Evolutionary conservation across 2,113 vertebrate genomes (phyloP).

Genomic region (Oceanodroma tethys): DNA sequence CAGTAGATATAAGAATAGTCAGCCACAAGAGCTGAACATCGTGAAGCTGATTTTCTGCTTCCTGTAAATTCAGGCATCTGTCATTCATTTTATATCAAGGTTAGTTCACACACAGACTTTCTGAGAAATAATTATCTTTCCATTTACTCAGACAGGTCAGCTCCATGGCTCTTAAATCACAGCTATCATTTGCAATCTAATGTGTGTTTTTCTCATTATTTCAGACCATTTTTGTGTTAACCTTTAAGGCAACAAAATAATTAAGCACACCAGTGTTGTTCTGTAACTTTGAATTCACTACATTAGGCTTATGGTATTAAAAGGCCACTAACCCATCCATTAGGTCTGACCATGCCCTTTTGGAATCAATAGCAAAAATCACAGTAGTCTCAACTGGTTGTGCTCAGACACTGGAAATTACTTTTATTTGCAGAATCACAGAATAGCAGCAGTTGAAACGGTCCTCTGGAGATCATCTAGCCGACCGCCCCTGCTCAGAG

Average conservation of each 20-base stretch:
- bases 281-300: background rate
- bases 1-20: background rate
- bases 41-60: background rate
- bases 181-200: background rate
- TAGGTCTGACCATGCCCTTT: background rate
- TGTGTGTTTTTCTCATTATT: background rate
- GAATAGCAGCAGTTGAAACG: background rate
- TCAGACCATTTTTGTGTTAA: background rate
- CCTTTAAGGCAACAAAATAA: conserved; percentile 20
- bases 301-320: background rate
- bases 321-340: background rate
- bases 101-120: background rate
- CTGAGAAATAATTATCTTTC: conserved; percentile 15
- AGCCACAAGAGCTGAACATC: background rate
- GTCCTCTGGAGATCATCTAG: background rate
- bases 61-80: background rate
- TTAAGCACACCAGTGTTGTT: background rate
- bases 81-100: background rate
- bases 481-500: background rate
- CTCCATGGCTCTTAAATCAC: background rate
- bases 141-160: background rate
- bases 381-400: background rate
- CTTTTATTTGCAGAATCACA: background rate
- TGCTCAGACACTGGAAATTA: background rate
- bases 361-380: background rate